A percentile compares a stretch with the other conserved stretches of the same genome.
Conservation (phyloP, 2,888 invertebrate genomes). For the Dynastes tityus region DNA sequence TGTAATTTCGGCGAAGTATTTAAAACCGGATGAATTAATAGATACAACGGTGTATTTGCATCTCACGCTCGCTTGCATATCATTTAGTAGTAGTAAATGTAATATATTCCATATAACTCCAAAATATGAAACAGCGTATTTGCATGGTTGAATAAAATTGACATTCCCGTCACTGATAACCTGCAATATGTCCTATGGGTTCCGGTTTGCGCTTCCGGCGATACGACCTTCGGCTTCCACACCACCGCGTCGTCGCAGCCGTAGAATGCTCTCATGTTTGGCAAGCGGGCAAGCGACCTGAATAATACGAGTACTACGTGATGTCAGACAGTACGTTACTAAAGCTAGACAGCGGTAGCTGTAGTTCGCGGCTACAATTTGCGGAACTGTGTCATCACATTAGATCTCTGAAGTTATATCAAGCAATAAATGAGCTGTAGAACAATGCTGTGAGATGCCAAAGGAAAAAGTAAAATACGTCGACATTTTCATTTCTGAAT, state of each 20-base stretch:
- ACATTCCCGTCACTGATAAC: constrained; percentile 34
- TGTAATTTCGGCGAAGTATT: too few species aligned
- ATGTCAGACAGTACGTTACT: constrained; percentile 5
- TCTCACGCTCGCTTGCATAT: too few species aligned
- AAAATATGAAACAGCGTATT: background rate
- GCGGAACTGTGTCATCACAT: background rate
- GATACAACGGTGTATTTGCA: too few species aligned
- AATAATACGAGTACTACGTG: constrained; percentile 31
- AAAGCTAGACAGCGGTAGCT: background rate
- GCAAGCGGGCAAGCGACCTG: constrained; percentile 31
- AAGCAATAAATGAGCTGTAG: constrained; percentile 1
- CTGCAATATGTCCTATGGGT: constrained; percentile 43
- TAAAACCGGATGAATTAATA: too few species aligned
- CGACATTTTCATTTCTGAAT: too few species aligned
- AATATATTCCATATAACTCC: background rate
- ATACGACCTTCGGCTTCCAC: constrained; percentile 23
- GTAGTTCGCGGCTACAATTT: background rate
- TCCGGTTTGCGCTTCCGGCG: constrained; percentile 40
- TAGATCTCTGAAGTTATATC: background rate
- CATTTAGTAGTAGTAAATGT: background rate
- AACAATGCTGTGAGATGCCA: background rate
- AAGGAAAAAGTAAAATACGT: too few species aligned
- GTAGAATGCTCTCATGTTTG: constrained; percentile 8
- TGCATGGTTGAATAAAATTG: constrained; percentile 32
- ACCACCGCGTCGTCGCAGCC: background rate